Conservation (phyloP, 1,140 invertebrate genomes). For the Zeugodacus cucurbitae region DNA sequence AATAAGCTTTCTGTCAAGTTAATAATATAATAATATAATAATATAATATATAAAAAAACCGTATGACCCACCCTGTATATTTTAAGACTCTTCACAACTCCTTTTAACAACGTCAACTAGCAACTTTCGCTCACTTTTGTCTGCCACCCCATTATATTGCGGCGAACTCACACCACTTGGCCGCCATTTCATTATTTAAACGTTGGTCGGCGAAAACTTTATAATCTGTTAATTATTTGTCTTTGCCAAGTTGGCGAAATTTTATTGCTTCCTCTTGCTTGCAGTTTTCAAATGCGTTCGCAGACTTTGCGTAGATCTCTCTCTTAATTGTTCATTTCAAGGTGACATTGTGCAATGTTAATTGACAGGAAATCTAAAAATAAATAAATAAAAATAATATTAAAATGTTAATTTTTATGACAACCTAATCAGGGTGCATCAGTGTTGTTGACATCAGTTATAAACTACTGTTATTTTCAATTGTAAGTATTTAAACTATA, state of each 20-base stretch:
- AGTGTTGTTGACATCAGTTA: too few species aligned
- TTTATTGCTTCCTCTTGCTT: slow-evolving; percentile 40
- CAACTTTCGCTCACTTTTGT: neutral
- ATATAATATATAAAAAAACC: too few species aligned
- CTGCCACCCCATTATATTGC: neutral
- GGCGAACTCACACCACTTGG: neutral
- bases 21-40: too few species aligned
- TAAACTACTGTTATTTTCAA: too few species aligned
- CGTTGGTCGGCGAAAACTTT: slow-evolving; percentile 45
- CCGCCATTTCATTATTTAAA: slow-evolving; percentile 43
- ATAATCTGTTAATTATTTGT: slow-evolving; percentile 47
- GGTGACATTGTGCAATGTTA: neutral
- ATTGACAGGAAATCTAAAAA: neutral
- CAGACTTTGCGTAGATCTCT: neutral
- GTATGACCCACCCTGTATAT: neutral
- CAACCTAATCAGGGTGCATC: too few species aligned
- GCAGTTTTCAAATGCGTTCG: neutral
- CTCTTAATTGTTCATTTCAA: neutral
- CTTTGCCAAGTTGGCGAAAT: slow-evolving; percentile 46
- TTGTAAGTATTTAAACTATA: too few species aligned
- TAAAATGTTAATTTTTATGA: neutral
- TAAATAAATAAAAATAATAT: neutral
- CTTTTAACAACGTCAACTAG: neutral
- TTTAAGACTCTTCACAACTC: neutral
- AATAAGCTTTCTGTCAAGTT: too few species aligned